Percentiles rank a stretch among this genome's conserved stretches.
These are phyloP conservation scores for Mesocricetus auratus DNA, from an alignment of 2,113 vertebrate genomes.

Conservation along the genomic window DNA sequence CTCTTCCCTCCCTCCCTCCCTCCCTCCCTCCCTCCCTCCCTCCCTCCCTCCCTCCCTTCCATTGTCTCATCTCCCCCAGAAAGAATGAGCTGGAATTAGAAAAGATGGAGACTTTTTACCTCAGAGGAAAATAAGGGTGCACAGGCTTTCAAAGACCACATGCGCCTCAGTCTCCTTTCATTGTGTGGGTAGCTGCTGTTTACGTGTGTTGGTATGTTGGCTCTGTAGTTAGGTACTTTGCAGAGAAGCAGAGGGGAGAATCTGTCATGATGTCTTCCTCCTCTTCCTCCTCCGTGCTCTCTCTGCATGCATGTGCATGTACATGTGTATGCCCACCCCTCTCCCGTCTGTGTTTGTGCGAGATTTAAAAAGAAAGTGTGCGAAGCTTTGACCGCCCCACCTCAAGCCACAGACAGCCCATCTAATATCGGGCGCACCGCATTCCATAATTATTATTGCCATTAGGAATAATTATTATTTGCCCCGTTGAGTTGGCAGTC, in stretches of 20 bases:
- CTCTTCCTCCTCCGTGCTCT: too few species aligned
- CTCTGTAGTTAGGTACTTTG: constrained; percentile 37
- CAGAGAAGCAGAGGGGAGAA: constrained; percentile 54
- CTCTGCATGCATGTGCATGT: neutral
- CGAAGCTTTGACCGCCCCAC: constrained; percentile 61
- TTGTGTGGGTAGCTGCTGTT: constrained; percentile 46
- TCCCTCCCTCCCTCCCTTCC: too few species aligned
- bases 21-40: too few species aligned
- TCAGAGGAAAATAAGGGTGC: constrained; percentile 23
- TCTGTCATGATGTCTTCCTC: constrained; percentile 62
- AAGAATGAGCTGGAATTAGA: too few species aligned
- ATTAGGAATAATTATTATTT: constrained; percentile 83
- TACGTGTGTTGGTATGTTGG: constrained; percentile 67
- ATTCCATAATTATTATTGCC: constrained; percentile 78
- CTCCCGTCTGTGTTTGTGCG: neutral
- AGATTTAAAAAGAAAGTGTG: constrained; percentile 55
- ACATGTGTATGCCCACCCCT: neutral
- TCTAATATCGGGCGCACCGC: constrained; percentile 32
- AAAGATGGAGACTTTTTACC: too few species aligned
- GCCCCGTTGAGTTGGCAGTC: constrained; percentile 69
- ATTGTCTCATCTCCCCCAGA: too few species aligned
- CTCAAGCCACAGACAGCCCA: constrained; percentile 67
- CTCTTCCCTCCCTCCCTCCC: too few species aligned
- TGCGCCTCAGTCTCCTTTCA: neutral
- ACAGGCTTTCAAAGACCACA: constrained; percentile 31